These are phyloP conservation scores for Diplodus sargus DNA, from an alignment of 2,797 vertebrate species.

Conservation along the genomic window DNA sequence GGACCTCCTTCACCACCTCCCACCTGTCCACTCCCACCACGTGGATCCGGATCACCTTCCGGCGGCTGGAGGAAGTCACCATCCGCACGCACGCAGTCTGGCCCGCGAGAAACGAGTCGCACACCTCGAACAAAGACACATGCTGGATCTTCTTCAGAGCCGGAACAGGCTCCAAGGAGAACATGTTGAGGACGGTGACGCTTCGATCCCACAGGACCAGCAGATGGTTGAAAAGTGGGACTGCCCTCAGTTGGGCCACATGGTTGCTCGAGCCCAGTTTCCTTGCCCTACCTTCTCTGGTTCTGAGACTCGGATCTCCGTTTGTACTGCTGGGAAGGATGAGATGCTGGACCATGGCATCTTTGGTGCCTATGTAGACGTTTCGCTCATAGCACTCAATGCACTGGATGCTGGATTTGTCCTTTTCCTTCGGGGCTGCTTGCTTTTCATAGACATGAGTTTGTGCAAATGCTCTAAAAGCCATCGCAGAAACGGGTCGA, in stretches of 20 bases:
- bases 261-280: conserved; percentile 77
- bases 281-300: conserved; percentile 67
- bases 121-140: conserved; percentile 71
- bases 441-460: conserved; percentile 72
- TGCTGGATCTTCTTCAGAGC: conserved; percentile 80
- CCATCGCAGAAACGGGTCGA: conserved; percentile 48
- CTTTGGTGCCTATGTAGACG: conserved; percentile 77
- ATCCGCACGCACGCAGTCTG: conserved; percentile 55
- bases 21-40: conserved; percentile 76
- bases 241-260: conserved; percentile 69
- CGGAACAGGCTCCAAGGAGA: conserved; percentile 76
- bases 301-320: conserved; percentile 24
- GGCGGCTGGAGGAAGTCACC: conserved; percentile 75
- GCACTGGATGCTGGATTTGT: conserved; percentile 75
- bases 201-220: conserved; percentile 79
- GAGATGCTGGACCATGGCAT: conserved; percentile 75
- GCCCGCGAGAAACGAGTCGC: conserved; percentile 21
- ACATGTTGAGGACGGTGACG: conserved; percentile 80
- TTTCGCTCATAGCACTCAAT: conserved; percentile 75
- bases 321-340: conserved; percentile 35
- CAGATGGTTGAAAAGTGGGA: conserved; percentile 82
- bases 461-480: conserved; percentile 72
- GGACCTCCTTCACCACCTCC: conserved; percentile 78
- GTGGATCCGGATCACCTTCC: conserved; percentile 71
- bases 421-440: conserved; percentile 71